phyloP scores from a whole-genome alignment of 2,888 invertebrate genomes.

The Agrochola lychnidis region DNA sequence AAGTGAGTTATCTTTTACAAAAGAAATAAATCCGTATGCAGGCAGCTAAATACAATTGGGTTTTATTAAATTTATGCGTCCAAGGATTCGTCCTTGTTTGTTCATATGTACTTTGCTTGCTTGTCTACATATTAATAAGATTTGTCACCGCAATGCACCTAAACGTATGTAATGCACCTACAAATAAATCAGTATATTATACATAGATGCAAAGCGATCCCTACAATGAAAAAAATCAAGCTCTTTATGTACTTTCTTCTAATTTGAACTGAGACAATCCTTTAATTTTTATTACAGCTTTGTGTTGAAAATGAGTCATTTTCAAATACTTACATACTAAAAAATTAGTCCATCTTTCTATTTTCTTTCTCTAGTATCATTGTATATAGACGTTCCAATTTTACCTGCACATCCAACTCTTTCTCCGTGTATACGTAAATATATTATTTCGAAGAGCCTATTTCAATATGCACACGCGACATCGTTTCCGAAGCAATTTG shows the following conservation, averaged over 20 bases:
- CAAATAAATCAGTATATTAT: neutral
- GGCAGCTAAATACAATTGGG: slow-evolving; percentile 4
- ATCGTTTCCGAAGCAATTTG: slow-evolving; percentile 65
- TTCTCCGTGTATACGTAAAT: slow-evolving; percentile 40
- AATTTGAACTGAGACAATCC: neutral
- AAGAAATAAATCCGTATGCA: neutral
- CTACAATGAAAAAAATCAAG: neutral
- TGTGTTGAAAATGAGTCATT: neutral
- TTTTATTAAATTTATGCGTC: neutral
- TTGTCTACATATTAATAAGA: slow-evolving; percentile 31
- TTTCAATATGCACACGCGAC: slow-evolving; percentile 67
- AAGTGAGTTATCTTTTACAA: no score
- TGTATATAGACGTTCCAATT: neutral
- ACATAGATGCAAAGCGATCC: no score
- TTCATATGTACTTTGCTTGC: slow-evolving; percentile 7
- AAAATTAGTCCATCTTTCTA: neutral
- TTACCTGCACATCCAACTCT: slow-evolving; percentile 11
- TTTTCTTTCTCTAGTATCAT: neutral
- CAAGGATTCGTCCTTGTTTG: slow-evolving; percentile 22
- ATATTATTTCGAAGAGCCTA: slow-evolving; percentile 62
- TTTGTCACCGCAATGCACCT: neutral
- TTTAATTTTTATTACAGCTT: neutral
- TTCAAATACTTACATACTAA: neutral
- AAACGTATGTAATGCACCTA: neutral
- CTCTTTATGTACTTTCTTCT: neutral